Evolutionary conservation across 1,140 invertebrate genomes (phyloP), one percentile per base, ranked within the genome.

Genomic region (Rhagoletis pomonella): DNA sequence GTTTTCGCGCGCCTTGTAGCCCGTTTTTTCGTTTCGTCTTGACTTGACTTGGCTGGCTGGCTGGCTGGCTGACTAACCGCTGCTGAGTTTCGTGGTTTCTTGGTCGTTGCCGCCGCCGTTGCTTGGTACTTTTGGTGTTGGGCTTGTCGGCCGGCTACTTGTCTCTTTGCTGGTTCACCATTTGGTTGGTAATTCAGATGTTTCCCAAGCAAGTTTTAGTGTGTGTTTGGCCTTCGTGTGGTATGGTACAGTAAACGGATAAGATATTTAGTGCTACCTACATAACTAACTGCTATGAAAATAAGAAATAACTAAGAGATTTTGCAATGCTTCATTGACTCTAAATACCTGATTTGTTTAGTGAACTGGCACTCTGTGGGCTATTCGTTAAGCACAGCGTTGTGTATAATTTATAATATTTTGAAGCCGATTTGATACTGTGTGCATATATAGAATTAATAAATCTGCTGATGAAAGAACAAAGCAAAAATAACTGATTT

Each of bases 201-300:
- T 91, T 91, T 90, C 90, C 90, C 89, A 90, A 92, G 91, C 91
- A 89, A 92, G 90, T 92, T 92, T 92, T 90, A 93, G 92, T 93
- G 90, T 90, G 89, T 92, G 90, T 93, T 91, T 93, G 91, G 92
- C 92, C 91, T 92, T 91, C 92, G 91, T 91, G 88, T 92, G 90
- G 91, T 89, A 91, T 92, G 92, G 92, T 93, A 92, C 91, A 92
- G 90, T 92, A 91, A 90, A 89, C 90, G 90, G 87, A 73, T 87
- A 55, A 3, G 73, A 58, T 4, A n/a, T 17, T 7, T 14, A 10
- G 5, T 81, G 29, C 29, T 29, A 29, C 29, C 29, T 29, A 29
- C 29, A 29, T 29, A 29, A 29, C 1, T 19, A 81, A 50, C 10
- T 19, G 17, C 2, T 58, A 29, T 29, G 29, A 29, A 29, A 29